Conservation (phyloP, 2,797 vertebrate species). For the Pterois miles region DNA sequence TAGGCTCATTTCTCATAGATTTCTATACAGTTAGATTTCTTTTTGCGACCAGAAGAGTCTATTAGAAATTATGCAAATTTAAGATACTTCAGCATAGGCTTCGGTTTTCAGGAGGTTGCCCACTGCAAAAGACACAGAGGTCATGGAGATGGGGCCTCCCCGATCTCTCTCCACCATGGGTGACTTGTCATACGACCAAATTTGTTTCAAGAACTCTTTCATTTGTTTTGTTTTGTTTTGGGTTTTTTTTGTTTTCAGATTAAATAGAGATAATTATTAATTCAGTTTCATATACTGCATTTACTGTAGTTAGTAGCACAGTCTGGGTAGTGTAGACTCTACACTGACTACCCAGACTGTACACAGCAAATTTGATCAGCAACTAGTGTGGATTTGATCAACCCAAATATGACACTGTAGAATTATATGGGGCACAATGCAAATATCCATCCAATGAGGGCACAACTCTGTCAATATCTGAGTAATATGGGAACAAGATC, state of each 20-base stretch:
- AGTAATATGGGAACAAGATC: background rate
- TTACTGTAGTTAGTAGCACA: background rate
- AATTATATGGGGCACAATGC: background rate
- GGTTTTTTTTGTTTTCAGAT: no score
- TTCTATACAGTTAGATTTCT: no score
- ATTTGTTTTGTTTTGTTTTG: no score
- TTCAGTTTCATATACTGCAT: background rate
- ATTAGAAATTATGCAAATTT: no score
- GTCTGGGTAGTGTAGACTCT: background rate
- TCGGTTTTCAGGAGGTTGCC: no score
- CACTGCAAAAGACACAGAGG: background rate
- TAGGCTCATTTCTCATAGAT: no score
- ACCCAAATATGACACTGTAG: background rate
- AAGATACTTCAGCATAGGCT: rapidly evolving
- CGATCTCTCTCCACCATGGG: no score
- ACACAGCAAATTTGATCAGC: background rate
- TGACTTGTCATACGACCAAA: background rate
- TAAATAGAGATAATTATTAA: no score
- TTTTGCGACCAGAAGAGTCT: no score
- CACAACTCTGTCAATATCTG: background rate
- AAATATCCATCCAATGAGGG: background rate
- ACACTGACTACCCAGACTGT: no score
- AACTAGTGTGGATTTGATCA: background rate
- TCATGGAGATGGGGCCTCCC: no score
- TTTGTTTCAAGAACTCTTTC: background rate